Evolutionary conservation across 2,888 invertebrate species (phyloP).

Genomic region (Hesperia comma): DNA sequence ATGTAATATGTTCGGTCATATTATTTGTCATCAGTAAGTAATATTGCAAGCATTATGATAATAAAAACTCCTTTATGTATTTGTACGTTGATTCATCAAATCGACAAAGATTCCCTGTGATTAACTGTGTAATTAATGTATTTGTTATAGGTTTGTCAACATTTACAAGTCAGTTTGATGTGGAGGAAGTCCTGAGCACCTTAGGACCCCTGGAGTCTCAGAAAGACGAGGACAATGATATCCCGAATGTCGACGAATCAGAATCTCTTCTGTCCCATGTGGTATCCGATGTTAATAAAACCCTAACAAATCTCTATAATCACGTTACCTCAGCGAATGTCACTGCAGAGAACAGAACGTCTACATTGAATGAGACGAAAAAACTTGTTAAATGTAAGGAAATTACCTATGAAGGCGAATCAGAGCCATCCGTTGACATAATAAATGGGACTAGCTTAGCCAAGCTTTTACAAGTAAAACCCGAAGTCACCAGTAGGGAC

Average conservation of each 20-base stretch:
- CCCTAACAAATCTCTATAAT: slow-evolving; percentile 72
- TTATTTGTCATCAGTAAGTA: slow-evolving; percentile 5
- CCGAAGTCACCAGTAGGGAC: slow-evolving; percentile 86
- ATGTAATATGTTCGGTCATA: not conserved
- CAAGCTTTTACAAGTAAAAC: slow-evolving; percentile 85
- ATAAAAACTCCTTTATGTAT: too few relatives aligned
- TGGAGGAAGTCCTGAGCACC: slow-evolving; percentile 23
- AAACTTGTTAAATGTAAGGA: slow-evolving; percentile 76
- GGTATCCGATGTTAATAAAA: slow-evolving; percentile 76
- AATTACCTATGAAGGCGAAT: slow-evolving; percentile 67
- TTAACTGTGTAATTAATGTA: not conserved
- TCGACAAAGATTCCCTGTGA: too few relatives aligned
- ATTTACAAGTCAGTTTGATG: slow-evolving; percentile 43
- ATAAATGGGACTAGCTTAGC: slow-evolving; percentile 89
- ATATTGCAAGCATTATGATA: too few relatives aligned
- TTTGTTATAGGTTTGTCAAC: slow-evolving; percentile 54
- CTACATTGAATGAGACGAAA: slow-evolving; percentile 67
- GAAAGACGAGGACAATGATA: slow-evolving; percentile 59
- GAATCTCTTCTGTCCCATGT: slow-evolving; percentile 75
- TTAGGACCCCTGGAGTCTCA: slow-evolving; percentile 36
- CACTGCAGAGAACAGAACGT: slow-evolving; percentile 68
- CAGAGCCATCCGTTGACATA: slow-evolving; percentile 82
- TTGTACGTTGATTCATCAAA: too few relatives aligned
- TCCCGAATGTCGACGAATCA: slow-evolving; percentile 75
- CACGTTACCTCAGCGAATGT: slow-evolving; percentile 74